Base-by-base conservation (phyloP, 2,888 invertebrate genomes). In the Heliconius charithonia region DNA sequence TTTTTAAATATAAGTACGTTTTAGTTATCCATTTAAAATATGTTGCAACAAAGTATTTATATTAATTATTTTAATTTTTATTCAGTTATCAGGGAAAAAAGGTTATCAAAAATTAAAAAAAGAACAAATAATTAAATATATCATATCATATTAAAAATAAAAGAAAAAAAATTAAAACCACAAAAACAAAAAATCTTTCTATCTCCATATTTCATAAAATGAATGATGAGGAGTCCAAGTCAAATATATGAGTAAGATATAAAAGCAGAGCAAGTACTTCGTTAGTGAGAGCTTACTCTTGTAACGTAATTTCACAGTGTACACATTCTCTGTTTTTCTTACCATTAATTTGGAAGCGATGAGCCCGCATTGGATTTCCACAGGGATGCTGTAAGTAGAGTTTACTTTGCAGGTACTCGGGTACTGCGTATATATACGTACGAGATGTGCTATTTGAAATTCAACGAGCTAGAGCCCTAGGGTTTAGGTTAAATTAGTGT, bases 301-400 rank as follows among this genome's bases (percentile, higher is more conserved):
- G 74, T n/a, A 27, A 75, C 59, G 62, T 78, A 78, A 70, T 78
- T 70, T 37, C 62, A 70, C 63, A 63, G 70, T 76, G 71, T 76
- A 71, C 65, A 65, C 67, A 78, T 10, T 37, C 69, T 72, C 13
- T 59, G 29, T 77, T 76, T 79, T 76, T 79, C 76, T 79, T 79
- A 45, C 29, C 45, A 75, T 78, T 78, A 70, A 79, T 79, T 75
- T 75, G 41, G 62, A 73, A 76, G 73, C 67, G 79, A 79, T 73
- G 76, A 77, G 66, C 41, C 66, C 66, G 25, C 67, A 51, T 59
- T 72, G 74, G 79, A 76, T 79, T 79, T 76, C 79, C 79, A 37
- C 76, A 32, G 79, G 79, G 79, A 76, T 9, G 56, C 51, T 76
- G 67, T 32, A 25, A 67, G 56, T 59, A 45, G 19, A 59, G 19